Base-by-base conservation (phyloP, 2,888 invertebrate genomes). In the Phyllotreta striolata region DNA sequence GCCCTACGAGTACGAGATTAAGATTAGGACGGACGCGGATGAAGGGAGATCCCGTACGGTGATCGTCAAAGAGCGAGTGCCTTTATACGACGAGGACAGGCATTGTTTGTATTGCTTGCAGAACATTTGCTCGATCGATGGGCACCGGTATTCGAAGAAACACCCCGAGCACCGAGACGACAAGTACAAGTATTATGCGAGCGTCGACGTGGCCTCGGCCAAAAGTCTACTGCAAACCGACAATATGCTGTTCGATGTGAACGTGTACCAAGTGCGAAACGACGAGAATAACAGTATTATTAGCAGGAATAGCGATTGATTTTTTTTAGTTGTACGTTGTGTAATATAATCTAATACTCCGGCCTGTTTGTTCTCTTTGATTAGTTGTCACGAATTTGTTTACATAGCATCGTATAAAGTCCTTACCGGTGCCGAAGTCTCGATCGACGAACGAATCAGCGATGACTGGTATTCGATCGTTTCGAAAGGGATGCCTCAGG, bases 391-490 rank as follows among this genome's bases (percentile, higher is more conserved):
- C 24, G 24, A 24, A 24, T 24, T 24, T 4, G 24, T 24, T 24
- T 24, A 24, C 4, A 4, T 24, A 24, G 2, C 24, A 24, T 24
- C 24, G 24, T 24, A 24, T 24, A 24, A 24, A 24, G 24, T 24
- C 24, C 24, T 24, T 73, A 91, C 93, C 98, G 59, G 98, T 98
- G 74, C 99, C 99, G 80, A 98, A 99, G 66, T 88, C 87, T 84
- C 90, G 91, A 75, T 99, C 98, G 0, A 99, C 99, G 78, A 94
- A 97, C 1, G 92, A 90, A 79, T 99, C 99, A 51, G 89, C 88
- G 9, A 99, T 87, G 72, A 99, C 89, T 0, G 96, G 96, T 70
- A 99, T 82, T 66, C 86, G 87, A 61, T 96, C 87, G 58, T 90
- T 84, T 64, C 91, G 85, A 80, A 99, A 94, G 0, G 99, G 98